Evolutionary conservation across 1,140 invertebrate species (phyloP), one percentile per base, ranked within the genome.

Genomic region (Branchinecta lindahli): DNA sequence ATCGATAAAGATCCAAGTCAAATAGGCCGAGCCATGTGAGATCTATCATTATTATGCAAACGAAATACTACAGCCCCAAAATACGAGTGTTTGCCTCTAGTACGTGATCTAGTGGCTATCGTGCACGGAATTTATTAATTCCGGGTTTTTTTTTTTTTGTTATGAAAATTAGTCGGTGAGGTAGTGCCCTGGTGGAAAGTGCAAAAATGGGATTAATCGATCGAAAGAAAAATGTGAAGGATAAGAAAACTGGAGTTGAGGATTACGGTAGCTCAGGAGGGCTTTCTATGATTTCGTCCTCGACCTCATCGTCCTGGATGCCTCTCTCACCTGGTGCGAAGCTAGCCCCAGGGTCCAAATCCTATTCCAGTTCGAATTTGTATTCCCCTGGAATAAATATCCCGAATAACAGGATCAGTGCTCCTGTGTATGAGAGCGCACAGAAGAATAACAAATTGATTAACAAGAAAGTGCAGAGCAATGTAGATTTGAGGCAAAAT

Each of bases 331-430:
- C 52, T 61, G 52, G 52, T 20, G 52, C 12, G 52, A 61, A 61
- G 18, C 33, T 33, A 33, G 33, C 33, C 33, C 33, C 33, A 33
- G 33, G 33, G 33, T 33, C 33, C 5, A 33, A 33, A 33, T 61
- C 52, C 12, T 61, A 15, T 61, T 61, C 52, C 12, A 61, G 18
- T 61, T 61, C 52, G 52, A 61, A 61, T 61, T 61, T 61, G 52
- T 61, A 61, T 61, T 15, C 12, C 18, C 52, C 52, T 61, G 33
- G 33, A 33, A 33, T 33, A 5, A 61, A 20, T 6, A 20, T 61
- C 12, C 2, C 52, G 52, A 61, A 61, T 20, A 61, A 61, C 12
- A 33, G 33, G 33, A 33, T 33, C 33, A 61, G 12, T 20, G 12
- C 52, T 12, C 52, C 52, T 61, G 12, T 61, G 18, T 61, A 61